A percentile compares a stretch with the other conserved stretches of the same genome.
Conservation (phyloP, 1,140 invertebrate genomes). For the Anoplophora glabripennis region DNA sequence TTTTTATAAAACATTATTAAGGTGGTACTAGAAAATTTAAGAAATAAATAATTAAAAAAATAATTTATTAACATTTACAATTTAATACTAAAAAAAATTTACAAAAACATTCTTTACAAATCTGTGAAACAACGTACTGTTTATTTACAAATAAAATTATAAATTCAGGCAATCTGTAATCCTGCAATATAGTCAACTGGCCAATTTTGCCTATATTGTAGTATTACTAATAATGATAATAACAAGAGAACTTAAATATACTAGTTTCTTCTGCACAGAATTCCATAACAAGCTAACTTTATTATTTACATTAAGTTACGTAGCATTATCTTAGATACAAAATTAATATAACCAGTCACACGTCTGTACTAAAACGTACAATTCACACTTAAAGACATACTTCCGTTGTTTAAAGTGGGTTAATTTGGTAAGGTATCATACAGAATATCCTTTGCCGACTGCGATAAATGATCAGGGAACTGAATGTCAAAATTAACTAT, state of each 20-base stretch:
- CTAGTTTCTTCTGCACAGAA: neutral
- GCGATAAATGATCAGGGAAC: constrained; percentile 86
- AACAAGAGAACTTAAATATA: neutral
- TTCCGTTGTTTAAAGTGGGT: constrained; percentile 26
- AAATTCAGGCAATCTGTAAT: constrained; percentile 8
- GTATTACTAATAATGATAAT: neutral
- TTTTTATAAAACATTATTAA: neutral
- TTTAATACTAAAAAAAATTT: constrained; percentile 16
- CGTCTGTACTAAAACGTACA: constrained; percentile 59
- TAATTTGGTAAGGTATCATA: constrained; percentile 83
- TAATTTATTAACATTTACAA: constrained; percentile 13
- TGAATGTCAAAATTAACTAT: constrained; percentile 95
- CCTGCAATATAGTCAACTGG: neutral
- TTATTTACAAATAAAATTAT: constrained; percentile 10
- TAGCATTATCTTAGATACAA: constrained; percentile 9
- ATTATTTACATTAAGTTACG: constrained; percentile 19
- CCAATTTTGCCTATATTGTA: constrained; percentile 6
- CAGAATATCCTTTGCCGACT: constrained; percentile 85
- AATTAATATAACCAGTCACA: constrained; percentile 24
- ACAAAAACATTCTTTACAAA: constrained; percentile 12
- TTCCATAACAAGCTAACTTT: constrained; percentile 4
- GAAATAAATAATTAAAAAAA: constrained; percentile 10
- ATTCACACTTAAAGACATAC: constrained; percentile 29
- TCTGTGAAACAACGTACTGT: constrained; percentile 16
- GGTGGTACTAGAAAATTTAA: constrained; percentile 1